Conservation (phyloP, 2,113 vertebrate species). For the Lophotis ruficrista region DNA sequence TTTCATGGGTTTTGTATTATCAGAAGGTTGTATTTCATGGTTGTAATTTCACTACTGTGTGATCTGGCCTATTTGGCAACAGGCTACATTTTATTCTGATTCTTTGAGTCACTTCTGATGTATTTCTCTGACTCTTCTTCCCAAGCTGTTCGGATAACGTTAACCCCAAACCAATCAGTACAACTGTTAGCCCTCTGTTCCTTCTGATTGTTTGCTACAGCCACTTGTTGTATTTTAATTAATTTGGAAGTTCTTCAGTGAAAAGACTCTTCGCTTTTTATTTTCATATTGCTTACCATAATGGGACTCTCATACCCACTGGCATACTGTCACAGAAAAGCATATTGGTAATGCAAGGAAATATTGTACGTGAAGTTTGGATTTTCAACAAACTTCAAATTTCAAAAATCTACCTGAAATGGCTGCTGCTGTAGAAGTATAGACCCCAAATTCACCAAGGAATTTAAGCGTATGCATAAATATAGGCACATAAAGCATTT, state of each 20-base stretch:
- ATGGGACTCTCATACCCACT: neutral
- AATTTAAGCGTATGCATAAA: neutral
- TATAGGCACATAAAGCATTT: neutral
- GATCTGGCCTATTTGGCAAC: constrained; percentile 4
- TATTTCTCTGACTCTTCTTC: neutral
- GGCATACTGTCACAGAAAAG: neutral
- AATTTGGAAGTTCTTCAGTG: neutral
- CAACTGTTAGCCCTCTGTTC: neutral
- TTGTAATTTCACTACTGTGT: neutral
- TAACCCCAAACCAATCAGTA: neutral
- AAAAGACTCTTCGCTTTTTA: neutral
- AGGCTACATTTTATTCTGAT: neutral
- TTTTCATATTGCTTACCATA: neutral
- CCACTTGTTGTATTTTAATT: neutral
- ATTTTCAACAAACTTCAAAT: neutral
- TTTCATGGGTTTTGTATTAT: constrained; percentile 10
- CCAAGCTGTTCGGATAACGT: neutral
- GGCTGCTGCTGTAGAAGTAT: neutral
- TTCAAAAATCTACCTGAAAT: neutral
- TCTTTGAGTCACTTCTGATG: neutral
- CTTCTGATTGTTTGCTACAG: neutral
- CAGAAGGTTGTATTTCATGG: neutral
- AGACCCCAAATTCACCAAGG: neutral
- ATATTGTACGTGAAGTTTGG: neutral
- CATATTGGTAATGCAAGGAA: neutral